Evolutionary conservation across 2,888 invertebrate genomes (phyloP).

Genomic region (Coelopa pilipes): DNA sequence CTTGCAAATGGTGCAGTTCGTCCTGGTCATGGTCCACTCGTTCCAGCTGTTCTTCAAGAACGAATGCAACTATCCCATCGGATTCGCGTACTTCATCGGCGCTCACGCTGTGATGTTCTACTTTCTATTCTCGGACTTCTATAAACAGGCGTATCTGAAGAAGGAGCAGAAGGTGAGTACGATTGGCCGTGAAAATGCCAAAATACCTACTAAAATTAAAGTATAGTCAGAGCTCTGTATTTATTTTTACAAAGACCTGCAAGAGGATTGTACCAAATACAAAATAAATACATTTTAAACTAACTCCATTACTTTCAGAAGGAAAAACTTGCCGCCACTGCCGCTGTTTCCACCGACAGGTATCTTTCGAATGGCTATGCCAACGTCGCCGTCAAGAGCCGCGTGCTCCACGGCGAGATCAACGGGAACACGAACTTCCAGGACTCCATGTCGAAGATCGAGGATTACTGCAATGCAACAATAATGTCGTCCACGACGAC

Average conservation of each 20-base stretch:
- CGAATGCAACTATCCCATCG: slow-evolving; percentile 90
- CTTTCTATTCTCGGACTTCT: slow-evolving; percentile 92
- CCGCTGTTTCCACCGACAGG: too few species aligned
- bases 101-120: slow-evolving; percentile 93
- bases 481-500: slow-evolving; percentile 46
- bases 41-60: slow-evolving; percentile 85
- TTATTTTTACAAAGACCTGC: too few species aligned
- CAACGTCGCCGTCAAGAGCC: slow-evolving; percentile 42
- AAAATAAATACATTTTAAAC: too few species aligned
- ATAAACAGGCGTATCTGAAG: slow-evolving; percentile 77
- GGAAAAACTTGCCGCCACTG: slow-evolving; percentile 48
- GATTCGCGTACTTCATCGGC: slow-evolving; percentile 91
- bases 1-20: slow-evolving; percentile 93
- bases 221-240: too few species aligned
- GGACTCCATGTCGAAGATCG: slow-evolving; percentile 54
- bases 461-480: slow-evolving; percentile 52
- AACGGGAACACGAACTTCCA: slow-evolving; percentile 57
- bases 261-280: too few species aligned
- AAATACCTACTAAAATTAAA: too few species aligned
- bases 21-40: slow-evolving; percentile 87
- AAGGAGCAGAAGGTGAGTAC: slow-evolving; percentile 59
- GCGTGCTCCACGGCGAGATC: slow-evolving; percentile 47
- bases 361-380: slow-evolving; percentile 30
- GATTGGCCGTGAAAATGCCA: too few species aligned
- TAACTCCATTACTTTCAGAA: slow-evolving; percentile 44